Evolutionary conservation across 2,113 vertebrate species (phyloP), one percentile per base, ranked within the genome.

Genomic region (Cromileptes altivelis): DNA sequence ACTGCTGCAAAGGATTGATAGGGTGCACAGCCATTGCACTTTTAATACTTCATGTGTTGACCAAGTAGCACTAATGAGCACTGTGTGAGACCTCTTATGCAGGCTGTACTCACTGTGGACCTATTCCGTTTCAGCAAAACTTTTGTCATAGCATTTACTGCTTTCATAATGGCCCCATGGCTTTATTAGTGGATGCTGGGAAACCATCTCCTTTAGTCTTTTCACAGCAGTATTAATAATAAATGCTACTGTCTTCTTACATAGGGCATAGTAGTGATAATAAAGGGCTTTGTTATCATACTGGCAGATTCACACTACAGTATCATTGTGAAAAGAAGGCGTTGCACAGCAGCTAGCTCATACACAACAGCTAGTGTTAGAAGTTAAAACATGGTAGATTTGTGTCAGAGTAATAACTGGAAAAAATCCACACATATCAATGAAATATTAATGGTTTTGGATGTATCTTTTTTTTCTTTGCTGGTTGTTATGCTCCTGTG

Each of bases 51-150:
- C 64, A 56, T 82, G 84, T 89, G 82, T 90, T 92, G 92, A 91
- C 91, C 91, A 78, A 89, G 89, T 70, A 67, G 73, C 84, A 77
- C 87, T 93, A 93, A 94, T 90, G 88, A 93, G 89, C 85, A 25
- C 88, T 85, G 53, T 42, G 37, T 74, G 79, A 88, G 85, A 81
- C 78, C 91, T 81, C 74, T 82, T 64, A 62, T 52, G 37, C 75
- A 71, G 60, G 63, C 85, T 67, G 73, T 12, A 27, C 75, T 85
- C 84, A 55, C 81, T 62, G 58, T 75, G 84, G 84, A 80, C 68
- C 85, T 49, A 78, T 89, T 89, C 90, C 61, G 71, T 74, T 80
- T 75, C 81, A 63, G 77, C 64, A 25, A 78, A 85, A 88, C 80
- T 85, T 83, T 88, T 76, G 75, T 88, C 82, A 56, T 45, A 42